phyloP scores from a whole-genome alignment of 1,140 invertebrate species.

The Mycetomoellerius zeteki region DNA sequence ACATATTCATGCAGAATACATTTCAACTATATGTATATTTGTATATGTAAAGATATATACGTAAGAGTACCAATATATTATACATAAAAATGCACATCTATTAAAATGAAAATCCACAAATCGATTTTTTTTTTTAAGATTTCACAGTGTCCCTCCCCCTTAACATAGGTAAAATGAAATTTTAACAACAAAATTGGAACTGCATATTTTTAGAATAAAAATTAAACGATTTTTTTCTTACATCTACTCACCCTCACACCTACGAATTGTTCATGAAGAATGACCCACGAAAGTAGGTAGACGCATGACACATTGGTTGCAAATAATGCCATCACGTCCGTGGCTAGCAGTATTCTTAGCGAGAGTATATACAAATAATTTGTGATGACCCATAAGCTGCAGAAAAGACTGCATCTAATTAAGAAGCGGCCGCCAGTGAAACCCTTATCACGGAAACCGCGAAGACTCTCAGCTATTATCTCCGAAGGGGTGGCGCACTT shows the following conservation, averaged over 20 bases:
- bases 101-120: too few relatives aligned
- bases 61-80: neutral
- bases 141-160: too few relatives aligned
- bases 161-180: neutral
- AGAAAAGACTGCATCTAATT: slow-evolving; percentile 94
- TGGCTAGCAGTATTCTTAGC: slow-evolving; percentile 94
- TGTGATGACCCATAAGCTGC: slow-evolving; percentile 96
- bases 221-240: neutral
- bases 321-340: slow-evolving; percentile 96
- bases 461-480: slow-evolving; percentile 92
- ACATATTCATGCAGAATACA: neutral
- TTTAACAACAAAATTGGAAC: neutral
- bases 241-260: slow-evolving; percentile 95
- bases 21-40: neutral
- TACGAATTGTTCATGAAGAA: slow-evolving; percentile 98
- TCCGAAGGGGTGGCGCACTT: slow-evolving; percentile 92
- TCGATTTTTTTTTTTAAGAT: too few relatives aligned
- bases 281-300: slow-evolving; percentile 98
- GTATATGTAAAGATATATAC: neutral
- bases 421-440: slow-evolving; percentile 95
- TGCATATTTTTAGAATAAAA: neutral
- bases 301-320: slow-evolving; percentile 97
- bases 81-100: neutral
- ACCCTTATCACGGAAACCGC: slow-evolving; percentile 94
- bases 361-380: slow-evolving; percentile 97